These are phyloP conservation scores for Neosalanx taihuensis DNA, from an alignment of 2,797 vertebrate species.

Conservation along the genomic window DNA sequence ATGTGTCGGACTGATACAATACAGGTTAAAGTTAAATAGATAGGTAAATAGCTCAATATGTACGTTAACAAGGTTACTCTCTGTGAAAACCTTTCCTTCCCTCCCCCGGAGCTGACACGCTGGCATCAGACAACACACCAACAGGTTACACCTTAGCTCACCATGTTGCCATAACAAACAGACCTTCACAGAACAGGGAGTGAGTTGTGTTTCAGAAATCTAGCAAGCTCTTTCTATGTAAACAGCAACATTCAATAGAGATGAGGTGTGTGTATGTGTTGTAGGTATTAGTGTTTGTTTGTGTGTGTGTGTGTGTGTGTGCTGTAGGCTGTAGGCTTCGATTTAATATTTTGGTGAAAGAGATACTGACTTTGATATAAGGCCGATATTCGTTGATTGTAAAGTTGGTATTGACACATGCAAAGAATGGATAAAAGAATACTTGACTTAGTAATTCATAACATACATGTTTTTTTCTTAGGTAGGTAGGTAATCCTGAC, in stretches of 20 bases:
- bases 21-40: too few relatives aligned
- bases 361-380: neutral
- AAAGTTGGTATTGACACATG: neutral
- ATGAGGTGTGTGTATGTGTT: neutral
- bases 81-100: neutral
- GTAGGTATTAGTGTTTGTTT: conserved; percentile 5
- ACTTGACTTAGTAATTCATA: neutral
- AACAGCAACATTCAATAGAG: conserved; percentile 27
- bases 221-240: conserved; percentile 32
- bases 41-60: neutral
- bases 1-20: too few relatives aligned
- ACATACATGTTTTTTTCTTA: neutral
- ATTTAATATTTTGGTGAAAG: neutral
- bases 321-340: conserved; percentile 1
- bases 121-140: neutral
- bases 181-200: conserved; percentile 59
- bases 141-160: conserved; percentile 3
- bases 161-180: conserved; percentile 74
- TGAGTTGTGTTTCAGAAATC: conserved; percentile 46
- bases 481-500: neutral
- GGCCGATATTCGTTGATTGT: neutral
- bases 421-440: neutral
- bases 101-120: neutral
- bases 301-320: conserved; percentile 11
- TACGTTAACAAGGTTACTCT: conserved; percentile 3